A percentile compares a stretch with the other conserved stretches of the same genome.
These are phyloP conservation scores for Ophioninae sp. DNA, from an alignment of 2,888 invertebrate genomes.

Conservation along the genomic window DNA sequence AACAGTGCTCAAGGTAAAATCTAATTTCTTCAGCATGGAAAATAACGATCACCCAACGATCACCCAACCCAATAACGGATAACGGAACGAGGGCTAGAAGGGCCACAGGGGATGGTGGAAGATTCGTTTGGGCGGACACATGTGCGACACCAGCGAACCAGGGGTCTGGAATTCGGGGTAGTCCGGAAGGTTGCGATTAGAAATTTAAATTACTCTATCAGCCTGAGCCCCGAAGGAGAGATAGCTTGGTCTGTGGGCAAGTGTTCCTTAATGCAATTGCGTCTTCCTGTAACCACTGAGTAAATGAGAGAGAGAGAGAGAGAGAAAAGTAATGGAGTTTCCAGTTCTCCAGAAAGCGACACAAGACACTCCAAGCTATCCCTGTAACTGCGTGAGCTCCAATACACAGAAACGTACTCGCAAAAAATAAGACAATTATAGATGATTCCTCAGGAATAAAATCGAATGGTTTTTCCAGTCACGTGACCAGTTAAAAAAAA, in stretches of 20 bases:
- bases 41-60: not conserved
- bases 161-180: not conserved
- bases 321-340: not conserved
- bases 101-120: not conserved
- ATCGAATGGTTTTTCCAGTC: slow-evolving; percentile 30
- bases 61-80: not conserved
- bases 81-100: not conserved
- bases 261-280: slow-evolving; percentile 52
- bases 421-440: slow-evolving; percentile 50
- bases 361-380: slow-evolving; percentile 29
- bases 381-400: slow-evolving; percentile 10
- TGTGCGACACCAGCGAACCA: not conserved
- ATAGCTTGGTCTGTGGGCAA: slow-evolving; percentile 12
- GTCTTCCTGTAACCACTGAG: slow-evolving; percentile 42
- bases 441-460: slow-evolving; percentile 31
- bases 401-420: slow-evolving; percentile 27
- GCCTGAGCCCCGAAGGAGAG: slow-evolving; percentile 36
- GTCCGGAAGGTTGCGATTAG: slow-evolving; percentile 42
- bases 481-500: not conserved
- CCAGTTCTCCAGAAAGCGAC: slow-evolving; percentile 18
- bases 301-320: slow-evolving; percentile 35
- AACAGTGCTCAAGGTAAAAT: not conserved
- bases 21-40: not conserved
- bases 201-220: slow-evolving; percentile 58
- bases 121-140: slow-evolving; percentile 15